phyloP scores from a whole-genome alignment of 2,888 invertebrate genomes.

The Hemithea aestivaria region DNA sequence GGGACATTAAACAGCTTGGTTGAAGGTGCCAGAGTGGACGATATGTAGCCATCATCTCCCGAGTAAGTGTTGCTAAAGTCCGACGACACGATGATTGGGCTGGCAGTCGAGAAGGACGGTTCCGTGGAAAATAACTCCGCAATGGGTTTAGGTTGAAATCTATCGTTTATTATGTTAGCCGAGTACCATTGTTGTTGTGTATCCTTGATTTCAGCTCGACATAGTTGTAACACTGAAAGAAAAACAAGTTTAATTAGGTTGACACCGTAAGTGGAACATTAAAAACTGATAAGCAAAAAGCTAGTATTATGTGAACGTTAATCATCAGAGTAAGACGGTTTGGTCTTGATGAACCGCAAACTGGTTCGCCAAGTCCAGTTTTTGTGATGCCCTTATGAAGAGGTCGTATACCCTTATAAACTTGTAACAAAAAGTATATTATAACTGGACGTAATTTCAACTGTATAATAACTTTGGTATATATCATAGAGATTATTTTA shows the following conservation, averaged over 20 bases:
- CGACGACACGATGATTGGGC: constrained; percentile 42
- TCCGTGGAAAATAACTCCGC: constrained; percentile 63
- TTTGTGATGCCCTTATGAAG: constrained; percentile 44
- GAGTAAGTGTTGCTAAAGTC: constrained; percentile 21
- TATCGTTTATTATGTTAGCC: constrained; percentile 61
- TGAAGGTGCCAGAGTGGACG: constrained; percentile 30
- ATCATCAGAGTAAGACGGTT: too few relatives aligned
- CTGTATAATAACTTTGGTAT: too few relatives aligned
- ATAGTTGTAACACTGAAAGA: constrained; percentile 69
- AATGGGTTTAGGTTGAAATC: constrained; percentile 60
- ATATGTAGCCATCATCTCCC: constrained; percentile 18
- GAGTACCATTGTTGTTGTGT: constrained; percentile 59
- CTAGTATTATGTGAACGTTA: too few relatives aligned
- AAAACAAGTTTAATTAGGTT: constrained; percentile 7
- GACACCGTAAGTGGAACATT: not conserved
- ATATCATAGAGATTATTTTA: too few relatives aligned
- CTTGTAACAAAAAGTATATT: constrained; percentile 20
- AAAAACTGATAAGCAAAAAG: too few relatives aligned
- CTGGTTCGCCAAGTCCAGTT: constrained; percentile 54
- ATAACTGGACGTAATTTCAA: too few relatives aligned
- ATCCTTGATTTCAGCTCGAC: constrained; percentile 49
- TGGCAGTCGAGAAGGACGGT: constrained; percentile 45
- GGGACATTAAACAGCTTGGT: constrained; percentile 13
- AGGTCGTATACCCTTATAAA: constrained; percentile 48
- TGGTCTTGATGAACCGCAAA: constrained; percentile 32